Evolutionary conservation across 2,113 vertebrate species (phyloP).

Genomic region (Leucopsar rothschildi): DNA sequence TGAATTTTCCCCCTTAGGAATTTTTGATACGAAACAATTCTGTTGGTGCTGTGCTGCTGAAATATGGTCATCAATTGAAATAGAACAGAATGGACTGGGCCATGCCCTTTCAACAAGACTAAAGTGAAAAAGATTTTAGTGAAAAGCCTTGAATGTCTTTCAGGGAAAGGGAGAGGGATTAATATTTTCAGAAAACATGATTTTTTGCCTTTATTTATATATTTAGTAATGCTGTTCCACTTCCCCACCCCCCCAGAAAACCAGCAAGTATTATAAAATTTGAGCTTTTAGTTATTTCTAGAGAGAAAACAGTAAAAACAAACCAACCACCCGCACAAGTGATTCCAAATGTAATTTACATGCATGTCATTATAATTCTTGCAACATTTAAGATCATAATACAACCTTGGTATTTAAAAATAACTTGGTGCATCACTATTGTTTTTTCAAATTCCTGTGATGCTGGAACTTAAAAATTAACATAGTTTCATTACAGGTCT

Average conservation of each 20-base stretch:
- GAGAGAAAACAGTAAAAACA: neutral
- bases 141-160: neutral
- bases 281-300: neutral
- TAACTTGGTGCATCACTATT: neutral
- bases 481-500: neutral
- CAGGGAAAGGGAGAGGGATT: neutral
- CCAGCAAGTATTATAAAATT: neutral
- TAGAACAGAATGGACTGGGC: neutral
- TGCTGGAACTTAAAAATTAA: neutral
- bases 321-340: neutral
- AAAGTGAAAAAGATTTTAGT: neutral
- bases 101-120: neutral
- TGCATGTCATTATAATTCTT: neutral
- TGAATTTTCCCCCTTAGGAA: neutral
- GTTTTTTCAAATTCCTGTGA: neutral
- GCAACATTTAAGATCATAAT: neutral
- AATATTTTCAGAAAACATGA: neutral
- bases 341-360: neutral
- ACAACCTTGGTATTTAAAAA: neutral
- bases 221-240: neutral
- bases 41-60: neutral
- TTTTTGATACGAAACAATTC: neutral
- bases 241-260: fast-evolving
- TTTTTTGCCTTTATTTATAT: neutral
- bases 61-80: neutral